These are phyloP conservation scores for Pongo pygmaeus DNA, from an alignment of 2,113 vertebrate genomes.

Conservation along the genomic window DNA sequence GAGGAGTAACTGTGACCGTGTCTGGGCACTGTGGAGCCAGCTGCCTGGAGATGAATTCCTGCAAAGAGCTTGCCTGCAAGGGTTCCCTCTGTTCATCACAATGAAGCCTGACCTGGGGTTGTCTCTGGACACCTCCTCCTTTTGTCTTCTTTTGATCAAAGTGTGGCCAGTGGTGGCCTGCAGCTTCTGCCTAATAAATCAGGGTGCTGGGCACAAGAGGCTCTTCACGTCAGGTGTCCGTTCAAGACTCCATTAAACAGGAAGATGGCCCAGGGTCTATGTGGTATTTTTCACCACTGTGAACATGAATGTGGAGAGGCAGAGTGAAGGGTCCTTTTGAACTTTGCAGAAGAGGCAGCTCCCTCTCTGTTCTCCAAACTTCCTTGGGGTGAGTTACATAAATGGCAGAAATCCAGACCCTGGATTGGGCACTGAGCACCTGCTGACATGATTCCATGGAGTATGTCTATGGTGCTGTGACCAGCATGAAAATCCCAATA, in stretches of 20 bases:
- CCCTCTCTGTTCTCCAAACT: not conserved
- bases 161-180: not conserved
- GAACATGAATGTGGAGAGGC: too few species aligned
- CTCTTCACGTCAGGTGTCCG: rapidly evolving
- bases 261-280: not conserved
- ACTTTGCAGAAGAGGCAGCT: not conserved
- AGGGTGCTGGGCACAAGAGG: rapidly evolving
- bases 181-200: rapidly evolving
- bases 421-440: rapidly evolving
- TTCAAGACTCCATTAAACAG: not conserved
- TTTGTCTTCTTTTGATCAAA: rapidly evolving
- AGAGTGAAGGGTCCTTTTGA: not conserved
- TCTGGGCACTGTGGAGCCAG: not conserved
- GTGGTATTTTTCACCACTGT: too few species aligned
- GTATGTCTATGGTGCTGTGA: rapidly evolving
- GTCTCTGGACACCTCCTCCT: not conserved
- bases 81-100: not conserved
- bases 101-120: rapidly evolving
- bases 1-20: rapidly evolving
- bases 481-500: rapidly evolving
- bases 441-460: rapidly evolving
- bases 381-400: not conserved
- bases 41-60: not conserved
- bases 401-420: rapidly evolving
- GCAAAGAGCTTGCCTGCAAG: not conserved